Evolutionary conservation across 2,888 invertebrate species (phyloP).

Genomic region (Atethmia centrago): DNA sequence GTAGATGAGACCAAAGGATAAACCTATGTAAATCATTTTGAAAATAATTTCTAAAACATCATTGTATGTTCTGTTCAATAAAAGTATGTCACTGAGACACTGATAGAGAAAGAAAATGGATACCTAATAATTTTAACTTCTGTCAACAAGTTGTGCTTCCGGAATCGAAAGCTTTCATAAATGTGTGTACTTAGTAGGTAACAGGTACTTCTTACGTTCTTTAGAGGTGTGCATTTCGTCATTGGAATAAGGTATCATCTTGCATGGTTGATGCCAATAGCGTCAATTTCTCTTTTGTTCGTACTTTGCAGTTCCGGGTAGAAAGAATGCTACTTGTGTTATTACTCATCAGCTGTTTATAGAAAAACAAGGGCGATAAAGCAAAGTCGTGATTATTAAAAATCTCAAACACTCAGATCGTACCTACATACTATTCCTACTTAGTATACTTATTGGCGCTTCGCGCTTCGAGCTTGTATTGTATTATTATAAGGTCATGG

Average conservation of each 20-base stretch:
- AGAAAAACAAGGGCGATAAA: not conserved
- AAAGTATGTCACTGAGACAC: not conserved
- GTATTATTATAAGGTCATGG: slow-evolving; percentile 76
- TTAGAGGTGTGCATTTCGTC: not conserved
- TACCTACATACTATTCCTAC: slow-evolving; percentile 4
- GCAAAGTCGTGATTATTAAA: not conserved
- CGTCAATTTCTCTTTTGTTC: not conserved
- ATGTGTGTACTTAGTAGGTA: not conserved
- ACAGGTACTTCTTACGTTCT: not conserved
- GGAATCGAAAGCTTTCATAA: not conserved
- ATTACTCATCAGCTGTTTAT: not conserved
- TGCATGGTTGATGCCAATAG: not conserved
- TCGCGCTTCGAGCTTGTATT: slow-evolving; percentile 43
- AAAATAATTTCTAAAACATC: not conserved
- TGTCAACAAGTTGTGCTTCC: not conserved
- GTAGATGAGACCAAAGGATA: not conserved
- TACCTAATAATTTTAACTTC: not conserved
- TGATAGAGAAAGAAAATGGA: not conserved
- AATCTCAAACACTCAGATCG: slow-evolving; percentile 16
- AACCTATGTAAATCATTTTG: not conserved
- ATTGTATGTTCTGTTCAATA: not conserved
- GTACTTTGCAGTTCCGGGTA: too few relatives aligned
- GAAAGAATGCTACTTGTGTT: not conserved
- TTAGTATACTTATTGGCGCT: slow-evolving; percentile 27
- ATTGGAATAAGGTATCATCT: not conserved